Conservation (phyloP, 2,113 vertebrate species). For the Dromas ardeola region DNA sequence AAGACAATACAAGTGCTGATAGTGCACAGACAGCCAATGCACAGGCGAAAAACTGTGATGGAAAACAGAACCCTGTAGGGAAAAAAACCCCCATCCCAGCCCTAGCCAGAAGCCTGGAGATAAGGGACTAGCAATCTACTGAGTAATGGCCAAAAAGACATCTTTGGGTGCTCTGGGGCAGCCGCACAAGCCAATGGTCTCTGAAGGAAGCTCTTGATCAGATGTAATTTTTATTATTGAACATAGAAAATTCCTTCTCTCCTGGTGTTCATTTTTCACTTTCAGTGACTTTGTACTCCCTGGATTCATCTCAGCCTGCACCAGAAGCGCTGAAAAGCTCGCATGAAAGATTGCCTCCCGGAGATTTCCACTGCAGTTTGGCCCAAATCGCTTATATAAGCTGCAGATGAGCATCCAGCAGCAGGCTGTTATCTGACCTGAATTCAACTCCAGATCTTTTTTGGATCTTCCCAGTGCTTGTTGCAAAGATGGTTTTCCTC, state of each 20-base stretch:
- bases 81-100: neutral
- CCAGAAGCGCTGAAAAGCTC: slow-evolving; percentile 3
- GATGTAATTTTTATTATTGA: neutral
- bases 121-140: neutral
- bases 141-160: neutral
- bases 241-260: neutral
- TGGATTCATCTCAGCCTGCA: neutral
- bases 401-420: slow-evolving; percentile 27
- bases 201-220: neutral
- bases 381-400: slow-evolving; percentile 5
- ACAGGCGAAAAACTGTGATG: neutral
- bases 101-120: neutral
- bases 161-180: neutral
- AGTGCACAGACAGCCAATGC: neutral
- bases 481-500: neutral
- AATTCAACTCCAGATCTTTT: slow-evolving; percentile 34
- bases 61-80: neutral
- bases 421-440: slow-evolving; percentile 31
- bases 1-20: neutral
- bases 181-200: neutral
- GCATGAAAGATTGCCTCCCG: neutral
- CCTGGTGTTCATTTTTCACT: neutral
- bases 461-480: neutral
- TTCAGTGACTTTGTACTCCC: neutral
- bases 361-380: slow-evolving; percentile 28